Evolutionary conservation across 1,140 invertebrate species (phyloP), one percentile per base, ranked within the genome.

Genomic region (Propsilocerus akamusi): DNA sequence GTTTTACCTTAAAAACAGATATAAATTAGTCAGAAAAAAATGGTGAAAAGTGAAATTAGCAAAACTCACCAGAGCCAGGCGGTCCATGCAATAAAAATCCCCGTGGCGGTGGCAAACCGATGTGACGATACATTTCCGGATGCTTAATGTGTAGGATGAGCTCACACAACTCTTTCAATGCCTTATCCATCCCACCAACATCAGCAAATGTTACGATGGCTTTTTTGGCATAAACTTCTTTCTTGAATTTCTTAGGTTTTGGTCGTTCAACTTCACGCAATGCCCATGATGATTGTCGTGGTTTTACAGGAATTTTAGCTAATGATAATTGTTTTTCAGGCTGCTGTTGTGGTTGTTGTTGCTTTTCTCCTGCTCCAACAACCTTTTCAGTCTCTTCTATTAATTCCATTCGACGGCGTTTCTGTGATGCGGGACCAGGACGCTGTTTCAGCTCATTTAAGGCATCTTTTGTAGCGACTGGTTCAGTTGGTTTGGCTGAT

Each of bases 11-110:
- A n/a, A n/a, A n/a, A n/a, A n/a, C n/a, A n/a, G n/a, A n/a, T n/a
- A n/a, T n/a, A n/a, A n/a, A n/a, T n/a, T n/a, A n/a, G n/a, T n/a
- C n/a, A n/a, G n/a, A n/a, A n/a, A n/a, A n/a, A n/a, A n/a, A n/a
- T n/a, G n/a, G n/a, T n/a, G n/a, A n/a, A n/a, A n/a, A n/a, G n/a
- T n/a, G n/a, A n/a, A n/a, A n/a, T n/a, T n/a, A n/a, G n/a, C n/a
- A n/a, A n/a, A n/a, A n/a, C n/a, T n/a, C n/a, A n/a, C n/a, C 90
- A 69, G 86, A 91, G 1, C 93, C 93, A 22, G 90, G 86, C 8
- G 92, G 92, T 1, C 93, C 93, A 68, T 92, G 86, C 41, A 95
- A 68, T 17, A 94, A 68, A 61, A 94, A 80, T 30, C 92, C 88
- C 60, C 81, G 72, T 0, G 87, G 86, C 25, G 87, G 80, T 50